phyloP scores from a whole-genome alignment of 2,113 vertebrate species.

The Cyprinodon variegatus region DNA sequence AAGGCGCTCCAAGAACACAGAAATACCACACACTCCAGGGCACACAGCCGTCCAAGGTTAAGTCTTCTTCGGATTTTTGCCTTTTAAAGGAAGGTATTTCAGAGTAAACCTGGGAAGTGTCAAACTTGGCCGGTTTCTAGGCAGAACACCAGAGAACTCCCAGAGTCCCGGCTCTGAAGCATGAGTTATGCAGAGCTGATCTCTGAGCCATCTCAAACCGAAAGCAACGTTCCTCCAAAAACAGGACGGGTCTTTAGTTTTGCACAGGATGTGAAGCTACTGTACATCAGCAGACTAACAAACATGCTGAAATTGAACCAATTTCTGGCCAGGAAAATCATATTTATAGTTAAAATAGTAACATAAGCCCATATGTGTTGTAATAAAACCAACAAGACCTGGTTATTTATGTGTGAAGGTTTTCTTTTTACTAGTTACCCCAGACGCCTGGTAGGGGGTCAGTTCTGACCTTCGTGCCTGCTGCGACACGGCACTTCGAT shows the following conservation, averaged over 20 bases:
- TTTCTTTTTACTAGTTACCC: no score
- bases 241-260: not conserved
- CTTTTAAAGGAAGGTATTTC: constrained; percentile 81
- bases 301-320: no score
- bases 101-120: constrained; percentile 72
- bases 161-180: constrained; percentile 29
- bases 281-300: no score
- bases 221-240: constrained; percentile 44
- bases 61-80: constrained; percentile 63
- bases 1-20: constrained; percentile 46
- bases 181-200: constrained; percentile 59
- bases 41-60: constrained; percentile 47
- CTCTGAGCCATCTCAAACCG: constrained; percentile 49
- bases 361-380: no score
- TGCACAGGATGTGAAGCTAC: not conserved
- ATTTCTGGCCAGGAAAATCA: no score
- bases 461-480: not conserved
- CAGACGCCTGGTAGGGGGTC: no score
- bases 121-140: constrained; percentile 73
- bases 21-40: constrained; percentile 58
- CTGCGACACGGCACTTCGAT: not conserved
- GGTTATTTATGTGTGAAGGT: no score
- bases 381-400: no score
- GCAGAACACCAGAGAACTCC: constrained; percentile 65
- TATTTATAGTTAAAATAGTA: no score